Evolutionary conservation across 2,113 vertebrate species (phyloP), one percentile per base, ranked within the genome.

Genomic region (Epinephelus moara): DNA sequence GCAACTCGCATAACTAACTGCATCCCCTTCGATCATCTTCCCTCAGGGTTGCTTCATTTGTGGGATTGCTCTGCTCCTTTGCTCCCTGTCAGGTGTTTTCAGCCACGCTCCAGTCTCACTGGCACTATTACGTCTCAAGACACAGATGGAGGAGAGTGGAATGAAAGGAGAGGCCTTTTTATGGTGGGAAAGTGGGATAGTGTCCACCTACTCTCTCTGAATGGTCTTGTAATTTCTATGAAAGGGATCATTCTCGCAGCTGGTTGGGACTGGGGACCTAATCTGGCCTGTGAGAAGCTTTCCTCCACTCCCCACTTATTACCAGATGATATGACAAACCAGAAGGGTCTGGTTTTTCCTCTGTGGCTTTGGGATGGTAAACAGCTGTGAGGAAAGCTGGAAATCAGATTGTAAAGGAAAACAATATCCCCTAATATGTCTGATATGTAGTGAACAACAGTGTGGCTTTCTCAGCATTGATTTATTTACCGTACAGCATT

Each of bases 151-250:
- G 74, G 61, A 74, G 70, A 84, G 70, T 49, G 63, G 73, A 84
- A 69, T 78, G 37, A 88, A 79, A 87, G 37, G 40, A 82, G 67
- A 67, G 0, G n/a, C 37, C 50, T 75, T 82, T 45, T 71, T 57
- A 71, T 37, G 67, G 63, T 78, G 66, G 62, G 47, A 68, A 62
- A 60, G 68, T 83, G 64, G 53, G 52, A 77, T 33, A 21, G 33
- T 61, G 78, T 64, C 79, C 77, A 67, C 61, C 33, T 86, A 18
- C 75, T 45, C 70, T 70, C 37, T 73, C 63, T 67, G 61, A 69
- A 68, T 53, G 40, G 63, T 62, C 61, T 50, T 71, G 57, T 81
- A 76, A 84, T 88, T 88, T 83, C 64, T 72, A 14, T 59, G 62
- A 84, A 66, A 78, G 25, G 61, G 7, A 68, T 85, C 47, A 47